A percentile compares a stretch with the other conserved stretches of the same genome.
phyloP scores from a whole-genome alignment of 2,888 invertebrate species.

The Unio pictorum region DNA sequence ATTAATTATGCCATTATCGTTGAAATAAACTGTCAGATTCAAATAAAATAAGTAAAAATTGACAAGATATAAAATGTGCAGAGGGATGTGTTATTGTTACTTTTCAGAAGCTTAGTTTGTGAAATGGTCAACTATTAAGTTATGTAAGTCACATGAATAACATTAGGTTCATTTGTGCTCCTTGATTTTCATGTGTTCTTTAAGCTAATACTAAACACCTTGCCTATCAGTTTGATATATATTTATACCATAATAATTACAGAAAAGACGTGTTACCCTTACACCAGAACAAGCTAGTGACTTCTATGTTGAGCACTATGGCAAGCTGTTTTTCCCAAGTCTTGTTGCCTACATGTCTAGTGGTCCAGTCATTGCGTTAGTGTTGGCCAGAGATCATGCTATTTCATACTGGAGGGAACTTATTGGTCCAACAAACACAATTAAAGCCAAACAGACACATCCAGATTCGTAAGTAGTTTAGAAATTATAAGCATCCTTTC shows the following conservation, averaged over 20 bases:
- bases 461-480: slow-evolving; percentile 74
- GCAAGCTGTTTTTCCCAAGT: slow-evolving; percentile 82
- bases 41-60: too few relatives aligned
- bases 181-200: too few relatives aligned
- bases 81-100: too few relatives aligned
- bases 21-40: too few relatives aligned
- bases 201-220: neutral
- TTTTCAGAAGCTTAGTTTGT: too few relatives aligned
- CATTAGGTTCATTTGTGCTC: too few relatives aligned
- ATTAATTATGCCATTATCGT: too few relatives aligned
- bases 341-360: slow-evolving; percentile 86
- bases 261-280: slow-evolving; percentile 81
- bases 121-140: too few relatives aligned
- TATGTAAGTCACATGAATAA: too few relatives aligned
- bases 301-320: slow-evolving; percentile 84
- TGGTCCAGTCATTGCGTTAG: slow-evolving; percentile 81
- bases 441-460: slow-evolving; percentile 76
- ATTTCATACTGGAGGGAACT: slow-evolving; percentile 82
- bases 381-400: slow-evolving; percentile 80
- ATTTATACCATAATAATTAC: slow-evolving; percentile 39
- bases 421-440: slow-evolving; percentile 79
- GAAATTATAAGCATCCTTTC: neutral
- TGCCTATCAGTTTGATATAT: neutral
- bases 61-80: too few relatives aligned
- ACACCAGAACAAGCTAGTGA: slow-evolving; percentile 90